Evolutionary conservation across 2,113 vertebrate genomes (phyloP), one percentile per base, ranked within the genome.

Genomic region (Nannobrachium achirus): DNA sequence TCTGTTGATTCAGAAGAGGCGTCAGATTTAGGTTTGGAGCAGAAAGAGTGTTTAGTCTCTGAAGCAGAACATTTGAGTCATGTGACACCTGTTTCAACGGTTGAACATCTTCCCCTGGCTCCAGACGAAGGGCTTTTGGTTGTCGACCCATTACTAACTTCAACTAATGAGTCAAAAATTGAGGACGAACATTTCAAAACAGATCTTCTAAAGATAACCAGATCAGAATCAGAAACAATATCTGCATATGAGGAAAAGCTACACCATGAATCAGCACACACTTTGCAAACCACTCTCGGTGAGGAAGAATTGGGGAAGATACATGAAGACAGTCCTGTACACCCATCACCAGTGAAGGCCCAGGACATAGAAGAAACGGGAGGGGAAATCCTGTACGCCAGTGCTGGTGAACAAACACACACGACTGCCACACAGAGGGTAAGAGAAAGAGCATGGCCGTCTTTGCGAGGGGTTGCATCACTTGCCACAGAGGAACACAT

Each of bases 371-470:
- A 63, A 33, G 39, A 19, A 66, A 46, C 63, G 18, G 50, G 48
- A 63, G 75, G 77, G 20, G 74, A 62, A 61, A 62, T 56, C 45
- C 66, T 41, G 33, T 7, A 40, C 56, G 16, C 7, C 25, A n/a
- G n/a, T 48, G 15, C 1, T 14, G 70, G 41, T 49, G 66, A 75
- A 71, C 14, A 66, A 19, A 57, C 66, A 66, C 64, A 33, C 66
- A 59, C 75, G 58, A 62, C 75, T 63, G n/a, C 10, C 51, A 65
- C 78, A 33, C 38, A 56, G 38, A 58, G 70, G 91, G 92, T 93
- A 93, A 92, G 92, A 80, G 39, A 45, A n/a, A 73, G 56, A 76
- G 89, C 89, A 92, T 91, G 88, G 49, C n/a, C 18, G 33, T 41
- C 56, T 74, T 67, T 52, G 40, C 51, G 15, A 56, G 15, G 40